phyloP scores from a whole-genome alignment of 2,797 vertebrate species.

The Anas acuta region DNA sequence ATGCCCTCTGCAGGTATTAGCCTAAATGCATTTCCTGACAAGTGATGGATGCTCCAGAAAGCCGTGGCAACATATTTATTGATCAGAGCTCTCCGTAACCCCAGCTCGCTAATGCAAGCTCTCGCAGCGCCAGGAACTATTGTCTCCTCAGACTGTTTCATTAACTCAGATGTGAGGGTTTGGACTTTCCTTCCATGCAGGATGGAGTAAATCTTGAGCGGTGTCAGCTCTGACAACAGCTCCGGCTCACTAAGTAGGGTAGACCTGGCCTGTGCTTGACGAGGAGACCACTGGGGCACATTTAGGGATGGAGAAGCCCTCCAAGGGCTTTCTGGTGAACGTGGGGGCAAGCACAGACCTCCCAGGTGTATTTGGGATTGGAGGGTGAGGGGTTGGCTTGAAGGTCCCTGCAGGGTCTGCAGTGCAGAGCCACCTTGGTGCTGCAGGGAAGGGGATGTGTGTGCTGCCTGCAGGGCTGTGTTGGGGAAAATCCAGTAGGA shows the following conservation, averaged over 20 bases:
- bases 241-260: neutral
- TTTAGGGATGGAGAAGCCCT: neutral
- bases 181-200: conserved; percentile 33
- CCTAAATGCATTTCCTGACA: conserved; percentile 72
- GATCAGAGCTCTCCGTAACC: conserved; percentile 62
- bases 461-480: accelerated
- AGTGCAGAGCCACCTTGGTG: neutral
- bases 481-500: neutral
- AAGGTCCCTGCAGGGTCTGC: neutral
- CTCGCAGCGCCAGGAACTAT: conserved; percentile 50
- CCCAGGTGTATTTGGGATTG: neutral
- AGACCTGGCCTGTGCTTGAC: neutral
- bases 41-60: conserved; percentile 34
- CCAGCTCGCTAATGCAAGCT: conserved; percentile 58
- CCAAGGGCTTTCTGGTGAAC: neutral
- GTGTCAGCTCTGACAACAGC: conserved; percentile 46
- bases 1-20: conserved; percentile 64
- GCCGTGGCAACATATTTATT: conserved; percentile 60
- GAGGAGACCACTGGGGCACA: neutral
- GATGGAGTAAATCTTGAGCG: conserved; percentile 25
- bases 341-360: neutral
- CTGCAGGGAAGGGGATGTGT: neutral
- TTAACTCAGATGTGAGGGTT: conserved; percentile 62
- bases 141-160: conserved; percentile 66
- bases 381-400: neutral